Evolutionary conservation across 2,113 vertebrate genomes (phyloP), one percentile per base, ranked within the genome.

Genomic region (Chloroceryle aenea): DNA sequence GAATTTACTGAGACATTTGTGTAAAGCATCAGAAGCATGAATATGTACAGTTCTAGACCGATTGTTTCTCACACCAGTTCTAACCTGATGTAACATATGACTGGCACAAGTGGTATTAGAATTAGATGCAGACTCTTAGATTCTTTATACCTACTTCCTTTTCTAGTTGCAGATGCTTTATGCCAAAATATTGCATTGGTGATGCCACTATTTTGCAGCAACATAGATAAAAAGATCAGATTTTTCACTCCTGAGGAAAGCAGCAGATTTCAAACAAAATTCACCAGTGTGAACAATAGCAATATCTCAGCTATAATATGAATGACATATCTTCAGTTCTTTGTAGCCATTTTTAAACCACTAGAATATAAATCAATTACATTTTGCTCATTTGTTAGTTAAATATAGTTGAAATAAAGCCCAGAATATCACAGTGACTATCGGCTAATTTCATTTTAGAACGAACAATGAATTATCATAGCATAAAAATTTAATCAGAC

Each of bases 251-350:
- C 45, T 80, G 26, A 36, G 27, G 78, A 96, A 85, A 63, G 30
- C 34, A 87, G 12, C 14, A 55, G 9, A 29, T 68, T 96, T 94
- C 85, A 97, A 94, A 81, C 77, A 83, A 45, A 91, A 74, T 94
- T 90, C 32, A 80, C 40, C 50, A 86, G 21, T 71, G 45, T 69
- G n/a, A 84, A 76, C 21, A 76, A 14, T 9, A 66, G 58, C 55
- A 81, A 89, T 82, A 61, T 58, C 71, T 32, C 45, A 90, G 7
- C 48, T 89, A 8, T 55, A 75, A 67, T 34, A 29, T 73, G 50
- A 83, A 59, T 75, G 32, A 22, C 20, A 2, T 27, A 10, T 56
- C 26, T 47, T 77, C 27, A 66, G 22, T 63, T 85, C 29, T 48
- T 32, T 34, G 14, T 75, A 80, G 15, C 40, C 36, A 7, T 66